Base-by-base conservation (phyloP, 2,113 vertebrate genomes). In the Turdus rufiventris region DNA sequence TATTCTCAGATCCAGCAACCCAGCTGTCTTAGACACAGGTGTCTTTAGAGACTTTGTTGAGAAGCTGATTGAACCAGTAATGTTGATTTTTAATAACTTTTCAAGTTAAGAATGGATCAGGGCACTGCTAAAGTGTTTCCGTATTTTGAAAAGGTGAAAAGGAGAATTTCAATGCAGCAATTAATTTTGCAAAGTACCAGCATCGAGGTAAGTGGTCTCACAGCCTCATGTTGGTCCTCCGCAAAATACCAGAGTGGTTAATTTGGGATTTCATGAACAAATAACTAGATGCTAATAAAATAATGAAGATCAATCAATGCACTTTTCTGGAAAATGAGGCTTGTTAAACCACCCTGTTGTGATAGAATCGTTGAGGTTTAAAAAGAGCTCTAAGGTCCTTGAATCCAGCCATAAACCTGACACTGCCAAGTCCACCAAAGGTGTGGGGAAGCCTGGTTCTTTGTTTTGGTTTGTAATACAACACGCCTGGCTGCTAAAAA, bases 201-300 rank as follows among this genome's bases (percentile, higher is more conserved):
- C 75, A 70, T 73, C 62, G 85, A 71, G 75, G 47, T 93, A 88
- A 93, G 91, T 88, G 63, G 51, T 57, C 63, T 70, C 88, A 68
- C 67, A 94, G 57, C 78, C 50, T 93, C 40, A 15, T 57, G 57
- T 92, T 95, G 56, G 88, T 92, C 85, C 91, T 86, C 83, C 67
- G 67, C 79, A 80, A 94, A 94, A 84, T 71, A 79, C 40, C 45
- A 33, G 65, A 79, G 76, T 77, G 65, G 56, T 80, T 93, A 93
- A 95, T 95, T 88, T 88, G 42, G 60, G 71, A 83, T 94, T 95
- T 90, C 88, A 91, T 92, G 72, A 90, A 66, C 94, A 93, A 94
- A 84, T 85, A 92, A 86, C 60, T 86, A 74, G 56, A 90, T 83
- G 36, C 38, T 94, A 74, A 91, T 92, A 88, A 66, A 70, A 54